These are phyloP conservation scores for Enteromius unitaeniatus DNA, from an alignment of 2,797 vertebrate species.

Conservation along the genomic window DNA sequence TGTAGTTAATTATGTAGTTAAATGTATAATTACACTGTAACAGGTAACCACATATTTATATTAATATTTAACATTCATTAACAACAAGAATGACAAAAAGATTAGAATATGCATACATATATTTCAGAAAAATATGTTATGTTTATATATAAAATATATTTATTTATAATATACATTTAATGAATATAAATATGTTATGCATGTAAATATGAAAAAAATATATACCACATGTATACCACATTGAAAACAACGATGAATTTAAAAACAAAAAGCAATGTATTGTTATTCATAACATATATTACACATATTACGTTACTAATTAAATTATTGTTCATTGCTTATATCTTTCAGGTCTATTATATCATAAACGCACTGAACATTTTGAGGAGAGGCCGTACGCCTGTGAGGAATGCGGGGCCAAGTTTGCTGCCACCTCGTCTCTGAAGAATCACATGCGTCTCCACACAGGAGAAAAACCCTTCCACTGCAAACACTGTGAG, in stretches of 20 bases:
- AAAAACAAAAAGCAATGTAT: background rate
- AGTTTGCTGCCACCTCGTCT: slow-evolving; percentile 87
- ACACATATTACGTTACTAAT: background rate
- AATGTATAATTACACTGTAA: too few species aligned
- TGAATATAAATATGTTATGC: too few species aligned
- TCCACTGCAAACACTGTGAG: slow-evolving; percentile 87
- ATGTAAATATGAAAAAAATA: too few species aligned
- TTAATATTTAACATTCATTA: background rate
- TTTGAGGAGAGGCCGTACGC: slow-evolving; percentile 88
- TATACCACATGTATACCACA: too few species aligned
- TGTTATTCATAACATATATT: background rate
- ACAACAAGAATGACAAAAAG: background rate
- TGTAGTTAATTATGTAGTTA: too few species aligned
- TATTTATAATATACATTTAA: too few species aligned
- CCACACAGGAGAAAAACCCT: slow-evolving; percentile 88
- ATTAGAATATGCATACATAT: too few species aligned
- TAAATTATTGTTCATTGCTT: background rate
- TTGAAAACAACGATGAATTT: too few species aligned
- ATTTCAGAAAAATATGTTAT: too few species aligned
- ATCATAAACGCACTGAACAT: slow-evolving; percentile 90
- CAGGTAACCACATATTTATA: background rate
- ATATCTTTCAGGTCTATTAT: slow-evolving; percentile 82
- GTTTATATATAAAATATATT: too few species aligned
- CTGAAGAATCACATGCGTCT: slow-evolving; percentile 90
- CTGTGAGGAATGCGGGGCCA: slow-evolving; percentile 85